These are phyloP conservation scores for Hystrix brachyura DNA, from an alignment of 2,113 vertebrate species.

Conservation along the genomic window DNA sequence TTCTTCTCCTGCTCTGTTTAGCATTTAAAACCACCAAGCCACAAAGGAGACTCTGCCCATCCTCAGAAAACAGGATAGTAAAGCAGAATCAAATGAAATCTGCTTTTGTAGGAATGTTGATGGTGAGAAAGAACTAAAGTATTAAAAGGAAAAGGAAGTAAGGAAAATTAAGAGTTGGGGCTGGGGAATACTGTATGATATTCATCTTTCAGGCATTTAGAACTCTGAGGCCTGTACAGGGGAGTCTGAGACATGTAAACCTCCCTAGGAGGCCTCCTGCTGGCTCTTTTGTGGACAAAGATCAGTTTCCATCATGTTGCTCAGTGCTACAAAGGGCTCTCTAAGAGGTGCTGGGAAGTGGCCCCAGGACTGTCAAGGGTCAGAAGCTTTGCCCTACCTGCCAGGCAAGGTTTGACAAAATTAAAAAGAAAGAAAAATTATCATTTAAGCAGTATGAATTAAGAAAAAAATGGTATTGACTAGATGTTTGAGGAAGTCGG, in stretches of 20 bases:
- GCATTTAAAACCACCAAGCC: conserved; percentile 76
- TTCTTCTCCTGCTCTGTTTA: conserved; percentile 62
- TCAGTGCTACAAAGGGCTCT: neutral
- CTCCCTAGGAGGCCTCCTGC: neutral
- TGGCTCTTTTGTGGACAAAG: neutral
- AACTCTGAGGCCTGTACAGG: neutral
- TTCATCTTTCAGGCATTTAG: neutral
- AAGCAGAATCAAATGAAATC: neutral
- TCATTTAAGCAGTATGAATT: neutral
- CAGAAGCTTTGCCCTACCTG: neutral
- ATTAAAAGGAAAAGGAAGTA: neutral
- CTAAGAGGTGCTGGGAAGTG: neutral
- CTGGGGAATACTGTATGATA: neutral
- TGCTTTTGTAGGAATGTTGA: conserved; percentile 44
- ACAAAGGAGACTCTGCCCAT: conserved; percentile 34
- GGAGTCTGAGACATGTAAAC: neutral
- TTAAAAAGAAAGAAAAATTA: neutral
- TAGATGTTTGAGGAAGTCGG: too few relatives aligned
- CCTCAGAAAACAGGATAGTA: conserved; percentile 13
- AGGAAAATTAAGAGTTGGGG: neutral
- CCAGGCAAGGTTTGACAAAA: neutral
- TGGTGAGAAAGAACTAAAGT: neutral
- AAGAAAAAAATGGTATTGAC: neutral
- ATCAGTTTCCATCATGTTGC: neutral
- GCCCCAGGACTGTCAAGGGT: neutral